Conservation (phyloP, 2,797 vertebrate species). For the Sebastes melanostomus region DNA sequence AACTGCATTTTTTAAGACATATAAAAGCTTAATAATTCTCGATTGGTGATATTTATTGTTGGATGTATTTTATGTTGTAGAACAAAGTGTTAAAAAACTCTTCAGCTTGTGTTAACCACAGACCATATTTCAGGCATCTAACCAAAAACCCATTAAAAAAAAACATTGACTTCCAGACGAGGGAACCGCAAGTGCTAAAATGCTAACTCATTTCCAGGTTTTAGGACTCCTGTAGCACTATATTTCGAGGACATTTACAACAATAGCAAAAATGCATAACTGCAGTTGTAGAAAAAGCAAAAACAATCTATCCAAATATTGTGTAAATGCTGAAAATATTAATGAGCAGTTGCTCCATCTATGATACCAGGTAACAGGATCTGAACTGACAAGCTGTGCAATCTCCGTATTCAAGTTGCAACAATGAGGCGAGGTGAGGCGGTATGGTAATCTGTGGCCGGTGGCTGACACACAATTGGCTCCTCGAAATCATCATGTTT, state of each 20-base stretch:
- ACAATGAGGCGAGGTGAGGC: conserved; percentile 10
- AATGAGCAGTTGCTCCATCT: neutral
- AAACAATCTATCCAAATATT: neutral
- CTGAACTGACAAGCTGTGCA: neutral
- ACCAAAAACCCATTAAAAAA: no score
- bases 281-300: neutral
- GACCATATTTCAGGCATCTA: no score
- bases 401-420: neutral
- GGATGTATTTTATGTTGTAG: no score
- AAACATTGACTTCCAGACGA: no score
- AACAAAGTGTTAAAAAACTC: no score
- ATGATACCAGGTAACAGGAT: neutral
- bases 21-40: no score
- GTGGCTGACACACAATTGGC: conserved; percentile 45
- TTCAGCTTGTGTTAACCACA: no score
- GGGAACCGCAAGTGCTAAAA: no score
- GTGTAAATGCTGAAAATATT: neutral
- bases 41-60: no score
- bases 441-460: conserved; percentile 27
- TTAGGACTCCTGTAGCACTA: no score
- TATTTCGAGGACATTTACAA: neutral
- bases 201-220: no score
- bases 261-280: neutral
- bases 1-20: no score
- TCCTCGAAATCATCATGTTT: conserved; percentile 39